A percentile compares a stretch with the other conserved stretches of the same genome.
Conservation (phyloP, 2,888 invertebrate species). For the Notocelia uddmanniana region DNA sequence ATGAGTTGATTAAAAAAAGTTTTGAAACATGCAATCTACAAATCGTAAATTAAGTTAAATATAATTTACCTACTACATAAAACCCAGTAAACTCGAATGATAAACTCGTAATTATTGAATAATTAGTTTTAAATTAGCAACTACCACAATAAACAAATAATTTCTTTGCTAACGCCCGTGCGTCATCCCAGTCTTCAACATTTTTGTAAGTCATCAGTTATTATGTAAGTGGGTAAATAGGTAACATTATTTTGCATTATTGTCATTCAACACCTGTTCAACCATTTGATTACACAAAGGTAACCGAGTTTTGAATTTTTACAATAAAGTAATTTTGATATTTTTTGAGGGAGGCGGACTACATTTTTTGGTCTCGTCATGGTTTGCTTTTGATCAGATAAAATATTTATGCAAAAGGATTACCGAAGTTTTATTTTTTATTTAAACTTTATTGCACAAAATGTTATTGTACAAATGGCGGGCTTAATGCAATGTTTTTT, state of each 20-base stretch:
- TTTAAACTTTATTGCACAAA: too few relatives aligned
- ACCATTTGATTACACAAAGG: constrained; percentile 17
- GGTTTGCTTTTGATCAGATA: too few relatives aligned
- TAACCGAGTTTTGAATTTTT: constrained; percentile 12
- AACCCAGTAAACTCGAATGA: not conserved
- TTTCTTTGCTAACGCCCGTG: constrained; percentile 7
- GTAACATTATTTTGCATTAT: constrained; percentile 21
- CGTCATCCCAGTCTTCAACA: constrained; percentile 25
- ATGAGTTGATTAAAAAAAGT: not conserved
- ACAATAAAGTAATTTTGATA: not conserved
- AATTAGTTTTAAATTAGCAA: constrained; percentile 6
- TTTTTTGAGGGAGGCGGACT: not conserved
- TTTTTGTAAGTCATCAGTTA: constrained; percentile 19
- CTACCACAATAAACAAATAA: not conserved
- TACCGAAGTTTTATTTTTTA: too few relatives aligned
- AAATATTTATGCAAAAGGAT: too few relatives aligned
- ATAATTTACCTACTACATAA: not conserved
- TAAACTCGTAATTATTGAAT: not conserved
- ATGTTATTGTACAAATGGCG: too few relatives aligned
- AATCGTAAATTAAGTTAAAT: not conserved
- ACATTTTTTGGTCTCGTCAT: too few relatives aligned
- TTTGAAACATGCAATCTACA: not conserved
- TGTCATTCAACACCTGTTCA: constrained; percentile 29
- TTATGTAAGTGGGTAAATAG: constrained; percentile 30
- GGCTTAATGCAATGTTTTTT: too few relatives aligned